phyloP scores from a whole-genome alignment of 2,888 invertebrate genomes.

The Sarcophaga caerulescens region DNA sequence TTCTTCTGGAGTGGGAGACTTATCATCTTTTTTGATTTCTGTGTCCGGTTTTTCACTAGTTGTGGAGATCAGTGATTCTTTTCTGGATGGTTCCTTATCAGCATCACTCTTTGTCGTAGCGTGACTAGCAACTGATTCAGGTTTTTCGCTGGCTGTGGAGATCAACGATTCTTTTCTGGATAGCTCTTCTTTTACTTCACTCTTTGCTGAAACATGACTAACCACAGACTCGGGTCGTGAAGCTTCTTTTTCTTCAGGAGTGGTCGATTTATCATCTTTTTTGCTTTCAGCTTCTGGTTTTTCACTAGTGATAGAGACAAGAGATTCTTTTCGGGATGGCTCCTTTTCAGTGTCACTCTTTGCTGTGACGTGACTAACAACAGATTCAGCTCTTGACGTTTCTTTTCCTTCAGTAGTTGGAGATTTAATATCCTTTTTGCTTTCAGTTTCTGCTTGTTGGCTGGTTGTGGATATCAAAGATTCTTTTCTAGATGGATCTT shows the following conservation, averaged over 20 bases:
- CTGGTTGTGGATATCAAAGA: constrained; percentile 40
- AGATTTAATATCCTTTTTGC: constrained; percentile 33
- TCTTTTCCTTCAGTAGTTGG: constrained; percentile 31
- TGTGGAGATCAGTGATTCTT: too few species aligned
- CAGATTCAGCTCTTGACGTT: constrained; percentile 24
- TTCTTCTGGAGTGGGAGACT: too few species aligned
- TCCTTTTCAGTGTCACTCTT: constrained; percentile 37
- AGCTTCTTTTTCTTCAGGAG: constrained; percentile 54
- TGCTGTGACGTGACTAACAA: constrained; percentile 26
- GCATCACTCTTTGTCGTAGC: too few species aligned
- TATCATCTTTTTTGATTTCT: too few species aligned
- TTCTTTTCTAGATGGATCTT: constrained; percentile 29
- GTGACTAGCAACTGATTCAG: too few species aligned
- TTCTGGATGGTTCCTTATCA: too few species aligned
- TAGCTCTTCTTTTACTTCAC: constrained; percentile 52
- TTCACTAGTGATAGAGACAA: constrained; percentile 28
- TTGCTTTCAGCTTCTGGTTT: constrained; percentile 20
- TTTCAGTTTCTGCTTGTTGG: constrained; percentile 1
- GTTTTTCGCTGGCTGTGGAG: too few species aligned
- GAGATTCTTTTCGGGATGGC: constrained; percentile 38
- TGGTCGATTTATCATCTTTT: background rate
- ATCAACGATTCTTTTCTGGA: constrained; percentile 53
- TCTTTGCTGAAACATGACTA: constrained; percentile 1
- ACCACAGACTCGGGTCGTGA: constrained; percentile 61
- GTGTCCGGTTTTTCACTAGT: too few species aligned